Evolutionary conservation across 2,797 vertebrate genomes (phyloP).

Genomic region (Sparidentex hasta): DNA sequence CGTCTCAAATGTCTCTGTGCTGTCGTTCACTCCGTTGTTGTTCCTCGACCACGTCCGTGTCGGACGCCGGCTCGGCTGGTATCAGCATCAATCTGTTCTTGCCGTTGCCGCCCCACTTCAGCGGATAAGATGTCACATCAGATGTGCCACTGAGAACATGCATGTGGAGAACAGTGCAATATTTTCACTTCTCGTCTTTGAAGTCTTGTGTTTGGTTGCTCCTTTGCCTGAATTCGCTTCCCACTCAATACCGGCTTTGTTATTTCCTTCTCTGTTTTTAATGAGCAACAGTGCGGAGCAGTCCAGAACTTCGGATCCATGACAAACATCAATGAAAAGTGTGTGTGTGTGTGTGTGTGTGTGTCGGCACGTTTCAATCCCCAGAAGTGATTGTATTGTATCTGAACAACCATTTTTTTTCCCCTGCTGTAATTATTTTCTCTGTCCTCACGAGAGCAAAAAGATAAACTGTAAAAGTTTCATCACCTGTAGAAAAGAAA

Average conservation of each 20-base stretch:
- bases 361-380: constrained; percentile 50
- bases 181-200: constrained; percentile 42
- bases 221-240: constrained; percentile 50
- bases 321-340: constrained; percentile 66
- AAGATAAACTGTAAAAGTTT: constrained; percentile 6
- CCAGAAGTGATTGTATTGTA: constrained; percentile 40
- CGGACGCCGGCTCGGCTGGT: not conserved
- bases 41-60: constrained; percentile 1
- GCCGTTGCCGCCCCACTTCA: not conserved
- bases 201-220: constrained; percentile 53
- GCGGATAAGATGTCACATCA: constrained; percentile 24
- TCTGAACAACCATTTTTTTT: constrained; percentile 20
- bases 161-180: constrained; percentile 28
- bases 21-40: not conserved
- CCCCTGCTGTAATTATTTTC: constrained; percentile 56
- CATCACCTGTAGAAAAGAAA: not conserved
- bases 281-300: constrained; percentile 59
- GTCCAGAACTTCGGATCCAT: constrained; percentile 56
- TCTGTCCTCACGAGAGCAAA: not conserved
- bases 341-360: constrained; percentile 30
- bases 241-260: constrained; percentile 54
- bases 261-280: constrained; percentile 58
- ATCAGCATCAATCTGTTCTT: not conserved
- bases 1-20: not conserved
- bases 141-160: constrained; percentile 24